Evolutionary conservation across 2,113 vertebrate species (phyloP).

Genomic region (Rhea americana): DNA sequence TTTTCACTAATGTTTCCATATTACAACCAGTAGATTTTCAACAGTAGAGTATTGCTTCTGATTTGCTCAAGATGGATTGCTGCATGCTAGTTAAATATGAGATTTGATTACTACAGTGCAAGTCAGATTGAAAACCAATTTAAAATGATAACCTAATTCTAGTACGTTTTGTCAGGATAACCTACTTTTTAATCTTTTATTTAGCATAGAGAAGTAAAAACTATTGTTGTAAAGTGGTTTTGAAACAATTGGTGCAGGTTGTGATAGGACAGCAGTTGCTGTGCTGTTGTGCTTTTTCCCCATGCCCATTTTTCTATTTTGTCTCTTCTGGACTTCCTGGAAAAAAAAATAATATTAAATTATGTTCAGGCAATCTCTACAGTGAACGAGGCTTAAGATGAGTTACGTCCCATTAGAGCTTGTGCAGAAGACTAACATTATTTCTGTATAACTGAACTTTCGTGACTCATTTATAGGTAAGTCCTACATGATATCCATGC

Average conservation of each 20-base stretch:
- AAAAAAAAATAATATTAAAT: background rate
- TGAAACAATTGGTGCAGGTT: accelerated
- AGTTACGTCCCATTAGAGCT: background rate
- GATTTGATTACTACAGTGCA: background rate
- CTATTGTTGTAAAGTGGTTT: background rate
- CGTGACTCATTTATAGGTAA: background rate
- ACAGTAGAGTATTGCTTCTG: background rate
- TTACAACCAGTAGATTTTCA: background rate
- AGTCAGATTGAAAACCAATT: background rate
- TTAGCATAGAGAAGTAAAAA: background rate
- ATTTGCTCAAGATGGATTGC: background rate
- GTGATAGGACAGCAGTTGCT: background rate
- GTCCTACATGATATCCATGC: accelerated
- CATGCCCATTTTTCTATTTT: background rate
- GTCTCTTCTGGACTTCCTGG: background rate
- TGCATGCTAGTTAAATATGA: background rate
- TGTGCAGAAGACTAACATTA: background rate
- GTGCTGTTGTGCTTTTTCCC: background rate
- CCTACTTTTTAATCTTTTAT: background rate
- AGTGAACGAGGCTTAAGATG: background rate
- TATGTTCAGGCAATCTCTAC: background rate
- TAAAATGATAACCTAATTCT: background rate
- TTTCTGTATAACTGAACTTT: background rate
- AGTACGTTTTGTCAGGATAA: background rate
- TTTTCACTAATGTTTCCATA: background rate